Conservation (phyloP, 2,888 invertebrate genomes). For the Ophion ventricosus region DNA sequence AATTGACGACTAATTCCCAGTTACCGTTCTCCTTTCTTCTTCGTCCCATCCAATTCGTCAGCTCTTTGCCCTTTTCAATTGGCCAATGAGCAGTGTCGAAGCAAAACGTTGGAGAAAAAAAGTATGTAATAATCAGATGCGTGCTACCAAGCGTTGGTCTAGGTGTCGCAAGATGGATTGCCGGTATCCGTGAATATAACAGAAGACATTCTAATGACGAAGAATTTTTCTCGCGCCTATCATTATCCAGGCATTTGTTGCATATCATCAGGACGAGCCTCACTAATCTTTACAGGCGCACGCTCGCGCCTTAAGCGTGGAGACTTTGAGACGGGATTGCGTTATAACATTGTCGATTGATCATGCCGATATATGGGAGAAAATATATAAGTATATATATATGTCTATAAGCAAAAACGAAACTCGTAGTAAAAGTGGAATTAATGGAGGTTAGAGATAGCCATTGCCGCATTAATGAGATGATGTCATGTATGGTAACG, state of each 20-base stretch:
- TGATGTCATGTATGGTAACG: slow-evolving; percentile 29
- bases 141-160: not conserved
- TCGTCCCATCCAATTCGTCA: not conserved
- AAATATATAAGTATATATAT: not conserved
- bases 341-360: slow-evolving; percentile 9
- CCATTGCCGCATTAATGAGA: not conserved
- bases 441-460: slow-evolving; percentile 15
- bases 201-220: not conserved
- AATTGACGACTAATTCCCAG: not conserved
- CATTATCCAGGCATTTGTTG: not conserved
- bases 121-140: too few species aligned
- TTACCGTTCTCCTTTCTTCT: not conserved
- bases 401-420: not conserved
- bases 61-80: not conserved
- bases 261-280: not conserved
- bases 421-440: slow-evolving; percentile 1
- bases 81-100: not conserved
- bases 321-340: not conserved
- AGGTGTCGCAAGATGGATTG: not conserved
- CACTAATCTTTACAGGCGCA: not conserved
- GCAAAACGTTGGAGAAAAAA: not conserved
- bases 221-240: not conserved
- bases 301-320: not conserved
- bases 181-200: not conserved
- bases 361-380: not conserved